Evolutionary conservation across 1,140 invertebrate species (phyloP).

Genomic region (Ylistrum balloti): DNA sequence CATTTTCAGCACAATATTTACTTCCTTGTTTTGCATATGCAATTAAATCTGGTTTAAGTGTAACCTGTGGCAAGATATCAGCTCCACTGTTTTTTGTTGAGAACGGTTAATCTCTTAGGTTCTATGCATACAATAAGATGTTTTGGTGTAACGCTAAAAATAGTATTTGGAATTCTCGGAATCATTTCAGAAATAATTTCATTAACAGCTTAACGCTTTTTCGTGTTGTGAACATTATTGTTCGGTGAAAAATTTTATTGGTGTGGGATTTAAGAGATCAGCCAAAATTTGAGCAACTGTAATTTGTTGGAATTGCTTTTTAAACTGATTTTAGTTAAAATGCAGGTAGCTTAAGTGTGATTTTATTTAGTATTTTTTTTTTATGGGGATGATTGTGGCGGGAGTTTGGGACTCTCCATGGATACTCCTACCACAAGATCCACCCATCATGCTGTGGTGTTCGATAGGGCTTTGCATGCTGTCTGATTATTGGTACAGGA

Average conservation of each 20-base stretch:
- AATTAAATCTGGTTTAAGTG: too few relatives aligned
- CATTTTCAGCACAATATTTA: too few relatives aligned
- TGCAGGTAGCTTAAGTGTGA: slow-evolving; percentile 19
- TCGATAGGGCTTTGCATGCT: neutral
- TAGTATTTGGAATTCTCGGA: too few relatives aligned
- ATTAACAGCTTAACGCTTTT: too few relatives aligned
- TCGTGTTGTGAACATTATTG: too few relatives aligned
- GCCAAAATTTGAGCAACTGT: neutral
- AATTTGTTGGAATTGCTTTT: neutral
- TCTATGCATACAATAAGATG: too few relatives aligned
- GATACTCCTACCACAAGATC: neutral
- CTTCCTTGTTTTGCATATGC: too few relatives aligned
- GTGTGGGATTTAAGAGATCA: neutral
- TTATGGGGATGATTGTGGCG: neutral
- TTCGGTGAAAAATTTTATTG: too few relatives aligned
- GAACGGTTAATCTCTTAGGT: neutral
- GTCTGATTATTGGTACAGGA: slow-evolving; percentile 56
- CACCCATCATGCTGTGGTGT: neutral
- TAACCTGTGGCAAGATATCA: neutral
- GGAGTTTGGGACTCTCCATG: slow-evolving; percentile 16
- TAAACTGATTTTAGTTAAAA: neutral
- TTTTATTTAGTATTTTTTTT: neutral
- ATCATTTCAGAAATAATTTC: too few relatives aligned
- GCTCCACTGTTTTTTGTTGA: neutral
- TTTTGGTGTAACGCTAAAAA: too few relatives aligned